Base-by-base conservation (phyloP, 2,888 invertebrate genomes). In the Adineta ricciae region DNA sequence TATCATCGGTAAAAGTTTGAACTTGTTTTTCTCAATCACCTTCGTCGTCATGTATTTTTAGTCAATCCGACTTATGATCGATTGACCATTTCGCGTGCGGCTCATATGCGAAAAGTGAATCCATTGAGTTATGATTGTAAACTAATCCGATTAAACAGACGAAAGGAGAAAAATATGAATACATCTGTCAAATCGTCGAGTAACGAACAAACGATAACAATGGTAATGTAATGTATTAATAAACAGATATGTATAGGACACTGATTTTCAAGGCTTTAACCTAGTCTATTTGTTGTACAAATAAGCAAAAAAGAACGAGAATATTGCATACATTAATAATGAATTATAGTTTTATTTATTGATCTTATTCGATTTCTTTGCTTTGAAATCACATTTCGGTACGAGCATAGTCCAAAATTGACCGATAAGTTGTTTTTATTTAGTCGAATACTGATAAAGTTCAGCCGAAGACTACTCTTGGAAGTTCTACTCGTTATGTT, bases 21-120 rank as follows among this genome's bases (percentile, higher is more conserved):
- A 50, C 2, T 19, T 19, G 19, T 50, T 2, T 50, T 16, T 50
- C 50, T 46, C 11, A 46, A 46, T 8, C 46, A 46, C 46, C n/a
- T n/a, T n/a, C n/a, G n/a, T 16, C 46, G 46, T 32, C 3, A 19
- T 32, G 27, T 64, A 1, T 64, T 5, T 64, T 4, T 64, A 64
- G 78, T 41, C 8, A 78, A 78, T 78, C 78, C 78, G n/a, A n/a
- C 41, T n/a, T 78, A 78, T 41, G 78, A 78, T n/a, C 38, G 41
- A 78, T n/a, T 41, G 24, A 78, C 78, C 24, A 14, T 41, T n/a
- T 38, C 78, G 9, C 38, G 78, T 14, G 78, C 78, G n/a, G 38
- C 41, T 64, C 32, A 64, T 16, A 32, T 64, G 1, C 64, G 19
- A 64, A 64, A 19, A 0, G 3, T 7, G 4, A 32, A 64, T 19